Percentiles rank a stretch among this genome's conserved stretches.
These are phyloP conservation scores for Agrotis clavis DNA, from an alignment of 2,888 invertebrate genomes.

Conservation along the genomic window DNA sequence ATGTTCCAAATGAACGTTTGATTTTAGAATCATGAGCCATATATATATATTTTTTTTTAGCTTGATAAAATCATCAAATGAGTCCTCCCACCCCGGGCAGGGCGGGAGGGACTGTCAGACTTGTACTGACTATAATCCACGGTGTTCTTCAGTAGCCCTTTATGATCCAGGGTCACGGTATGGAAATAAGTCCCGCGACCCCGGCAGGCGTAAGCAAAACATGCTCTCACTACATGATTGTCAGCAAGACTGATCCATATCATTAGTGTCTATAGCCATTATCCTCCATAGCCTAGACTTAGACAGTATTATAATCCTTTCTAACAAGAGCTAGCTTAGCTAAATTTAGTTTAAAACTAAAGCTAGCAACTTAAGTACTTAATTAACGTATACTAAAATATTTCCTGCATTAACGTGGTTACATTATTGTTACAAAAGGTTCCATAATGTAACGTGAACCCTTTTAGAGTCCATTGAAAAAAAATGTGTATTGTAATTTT, in stretches of 20 bases:
- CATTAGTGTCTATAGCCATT: no score
- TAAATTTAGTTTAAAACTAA: constrained; percentile 3
- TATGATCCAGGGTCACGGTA: no score
- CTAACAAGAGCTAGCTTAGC: neutral
- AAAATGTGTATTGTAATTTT: neutral
- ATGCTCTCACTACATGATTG: neutral
- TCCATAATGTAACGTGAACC: neutral
- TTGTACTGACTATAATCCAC: no score
- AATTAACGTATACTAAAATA: constrained; percentile 31
- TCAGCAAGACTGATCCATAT: neutral
- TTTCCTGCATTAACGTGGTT: constrained; percentile 2
- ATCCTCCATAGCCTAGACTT: constrained; percentile 3
- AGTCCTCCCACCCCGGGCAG: no score
- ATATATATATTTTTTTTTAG: no score
- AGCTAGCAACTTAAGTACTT: constrained; percentile 4
- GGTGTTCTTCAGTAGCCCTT: no score
- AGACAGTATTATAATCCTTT: neutral
- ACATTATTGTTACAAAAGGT: constrained; percentile 13
- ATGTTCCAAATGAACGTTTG: no score
- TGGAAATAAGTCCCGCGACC: no score
- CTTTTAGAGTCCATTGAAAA: neutral
- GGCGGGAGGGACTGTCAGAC: no score
- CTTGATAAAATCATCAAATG: no score
- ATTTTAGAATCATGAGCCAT: no score
- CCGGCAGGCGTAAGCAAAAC: no score